phyloP scores from a whole-genome alignment of 2,113 vertebrate species.

The Pelodiscus sinensis region DNA sequence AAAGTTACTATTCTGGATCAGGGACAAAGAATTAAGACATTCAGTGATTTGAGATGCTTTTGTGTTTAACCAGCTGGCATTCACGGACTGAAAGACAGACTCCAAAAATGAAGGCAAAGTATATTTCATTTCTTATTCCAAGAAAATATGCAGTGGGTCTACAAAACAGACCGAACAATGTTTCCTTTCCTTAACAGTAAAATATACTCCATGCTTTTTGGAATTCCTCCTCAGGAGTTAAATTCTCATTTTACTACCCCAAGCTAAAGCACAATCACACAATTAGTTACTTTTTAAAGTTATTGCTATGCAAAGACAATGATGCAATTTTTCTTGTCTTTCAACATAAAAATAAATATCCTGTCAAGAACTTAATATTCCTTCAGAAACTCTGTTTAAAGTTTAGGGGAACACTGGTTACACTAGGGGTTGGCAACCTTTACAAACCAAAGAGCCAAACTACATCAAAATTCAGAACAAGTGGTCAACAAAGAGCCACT shows the following conservation, averaged over 20 bases:
- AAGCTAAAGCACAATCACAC: not conserved
- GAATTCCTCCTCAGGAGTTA: conserved; percentile 24
- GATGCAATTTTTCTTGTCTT: not conserved
- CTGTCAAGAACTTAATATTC: not conserved
- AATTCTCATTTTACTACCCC: not conserved
- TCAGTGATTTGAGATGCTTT: not conserved
- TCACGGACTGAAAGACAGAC: not conserved
- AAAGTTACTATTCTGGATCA: not conserved
- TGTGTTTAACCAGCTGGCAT: not conserved
- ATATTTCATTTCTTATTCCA: not conserved
- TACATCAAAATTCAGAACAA: no score
- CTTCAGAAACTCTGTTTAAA: not conserved
- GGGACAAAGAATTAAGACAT: not conserved
- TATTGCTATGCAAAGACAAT: conserved; percentile 1
- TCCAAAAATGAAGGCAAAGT: not conserved
- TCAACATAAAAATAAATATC: not conserved
- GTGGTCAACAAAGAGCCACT: no score
- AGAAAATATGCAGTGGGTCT: not conserved
- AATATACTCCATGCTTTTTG: not conserved
- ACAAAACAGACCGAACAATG: not conserved
- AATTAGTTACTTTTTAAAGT: not conserved
- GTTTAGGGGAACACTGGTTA: not conserved
- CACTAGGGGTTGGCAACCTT: not conserved
- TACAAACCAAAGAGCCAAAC: no score
- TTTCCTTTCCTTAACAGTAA: not conserved